Evolutionary conservation across 2,797 vertebrate species (phyloP).

Genomic region (Takifugu ocellatus): DNA sequence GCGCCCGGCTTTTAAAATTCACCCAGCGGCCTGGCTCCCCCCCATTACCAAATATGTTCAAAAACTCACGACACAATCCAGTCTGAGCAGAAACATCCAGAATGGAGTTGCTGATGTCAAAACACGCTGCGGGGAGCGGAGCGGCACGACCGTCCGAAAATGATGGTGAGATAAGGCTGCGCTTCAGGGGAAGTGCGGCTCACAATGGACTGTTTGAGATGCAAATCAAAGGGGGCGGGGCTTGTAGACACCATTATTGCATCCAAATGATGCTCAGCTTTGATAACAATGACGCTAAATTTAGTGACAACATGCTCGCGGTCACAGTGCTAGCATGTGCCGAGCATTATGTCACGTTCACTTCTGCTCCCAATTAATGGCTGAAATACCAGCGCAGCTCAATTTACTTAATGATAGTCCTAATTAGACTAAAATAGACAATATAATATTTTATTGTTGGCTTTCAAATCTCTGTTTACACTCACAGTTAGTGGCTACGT

Average conservation of each 20-base stretch:
- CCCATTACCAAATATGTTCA: slow-evolving; percentile 21
- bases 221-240: neutral
- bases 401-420: too few relatives aligned
- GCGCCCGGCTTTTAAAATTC: slow-evolving; percentile 8
- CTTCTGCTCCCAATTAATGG: too few relatives aligned
- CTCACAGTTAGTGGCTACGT: too few relatives aligned
- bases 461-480: too few relatives aligned
- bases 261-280: neutral
- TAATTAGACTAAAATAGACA: too few relatives aligned
- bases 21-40: slow-evolving; percentile 10
- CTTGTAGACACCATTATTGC: neutral
- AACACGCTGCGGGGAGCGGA: slow-evolving; percentile 11
- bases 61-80: slow-evolving; percentile 29
- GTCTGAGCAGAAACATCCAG: slow-evolving; percentile 21
- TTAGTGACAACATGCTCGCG: too few relatives aligned
- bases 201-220: slow-evolving; percentile 8
- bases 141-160: slow-evolving; percentile 1
- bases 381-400: too few relatives aligned
- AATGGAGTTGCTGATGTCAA: slow-evolving; percentile 16
- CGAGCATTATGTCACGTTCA: too few relatives aligned
- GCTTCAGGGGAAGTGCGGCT: neutral
- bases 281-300: too few relatives aligned
- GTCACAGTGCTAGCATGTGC: too few relatives aligned
- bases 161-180: neutral
- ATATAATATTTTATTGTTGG: too few relatives aligned